Base-by-base conservation (phyloP, 2,113 vertebrate species). In the Mandrillus leucophaeus region DNA sequence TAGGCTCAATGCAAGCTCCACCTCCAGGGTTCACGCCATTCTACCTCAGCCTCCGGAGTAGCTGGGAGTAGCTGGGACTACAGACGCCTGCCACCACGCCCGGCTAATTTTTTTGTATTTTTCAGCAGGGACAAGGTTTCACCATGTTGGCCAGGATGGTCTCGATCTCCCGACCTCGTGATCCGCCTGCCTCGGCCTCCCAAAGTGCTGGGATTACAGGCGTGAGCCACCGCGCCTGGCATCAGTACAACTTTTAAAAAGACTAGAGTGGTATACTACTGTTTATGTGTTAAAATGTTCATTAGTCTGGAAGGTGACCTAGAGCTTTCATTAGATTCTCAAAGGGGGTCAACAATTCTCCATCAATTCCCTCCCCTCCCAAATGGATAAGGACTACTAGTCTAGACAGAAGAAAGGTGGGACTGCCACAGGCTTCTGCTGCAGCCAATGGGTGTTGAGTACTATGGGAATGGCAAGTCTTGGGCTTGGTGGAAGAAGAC, bases 11-110 rank as follows among this genome's bases (percentile, higher is more conserved):
- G 52, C 52, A 55, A 55, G 52, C 52, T 55, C 52, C 18, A 18
- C 52, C 52, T 55, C 52, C 18, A 55, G 6, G 52, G 52, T 55
- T 55, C 52, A 20, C 0, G 17, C 18, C 6, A 55, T 55, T 55
- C 52, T 55, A 7, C 52, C 18, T 55, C 52, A 55, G 52, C 52
- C 18, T 55, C 52, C 52, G 0, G 18, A 20, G 52, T 55, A 55
- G 52, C 52, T 20, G 52, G 6, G 52, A 55, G 52, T 7, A 55
- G 52, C 18, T 20, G 52, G 18, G 52, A 55, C 18, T 20, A 55
- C 18, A 20, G 52, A 2, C 0, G 0, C 52, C 18, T 6, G 18
- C 52, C 52, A 55, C 52, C 17, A 7, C 2, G 17, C 52, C 52
- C 0, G 2, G 18, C 52, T 55, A 55, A 55, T 20, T 55, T 55